A percentile compares a stretch with the other conserved stretches of the same genome.
These are phyloP conservation scores for Catocala sponsa DNA, from an alignment of 2,888 invertebrate genomes.

Conservation along the genomic window DNA sequence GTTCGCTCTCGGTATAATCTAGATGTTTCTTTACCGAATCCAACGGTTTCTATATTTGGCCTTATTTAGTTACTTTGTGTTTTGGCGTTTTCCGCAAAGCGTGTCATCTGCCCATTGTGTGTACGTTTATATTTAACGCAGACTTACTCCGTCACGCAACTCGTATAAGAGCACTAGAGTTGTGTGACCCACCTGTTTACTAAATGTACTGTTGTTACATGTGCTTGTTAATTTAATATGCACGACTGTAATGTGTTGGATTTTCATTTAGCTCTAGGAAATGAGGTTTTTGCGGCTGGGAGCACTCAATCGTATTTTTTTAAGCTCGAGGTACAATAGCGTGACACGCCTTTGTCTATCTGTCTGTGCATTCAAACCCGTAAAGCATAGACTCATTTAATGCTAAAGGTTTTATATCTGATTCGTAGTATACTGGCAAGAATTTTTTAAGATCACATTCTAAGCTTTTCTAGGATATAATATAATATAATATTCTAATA, in stretches of 20 bases:
- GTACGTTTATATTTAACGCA: constrained; percentile 58
- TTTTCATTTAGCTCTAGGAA: constrained; percentile 7
- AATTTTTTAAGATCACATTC: too few relatives aligned
- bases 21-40: not conserved
- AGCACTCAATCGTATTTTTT: not conserved
- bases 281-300: not conserved
- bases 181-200: constrained; percentile 56
- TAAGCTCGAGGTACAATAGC: too few relatives aligned
- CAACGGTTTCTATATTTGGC: not conserved
- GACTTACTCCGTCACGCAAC: constrained; percentile 62
- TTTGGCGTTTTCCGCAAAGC: constrained; percentile 4
- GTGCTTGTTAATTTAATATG: constrained; percentile 32
- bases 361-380: too few relatives aligned
- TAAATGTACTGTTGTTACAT: constrained; percentile 59
- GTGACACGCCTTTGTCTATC: too few relatives aligned
- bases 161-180: not conserved
- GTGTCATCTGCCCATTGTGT: constrained; percentile 59
- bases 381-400: too few relatives aligned
- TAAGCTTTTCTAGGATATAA: too few relatives aligned
- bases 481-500: too few relatives aligned
- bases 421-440: too few relatives aligned
- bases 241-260: constrained; percentile 16
- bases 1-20: not conserved
- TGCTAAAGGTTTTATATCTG: too few relatives aligned
- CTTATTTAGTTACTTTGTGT: not conserved